These are phyloP conservation scores for Abrostola tripartita DNA, from an alignment of 2,888 invertebrate species.

Conservation along the genomic window DNA sequence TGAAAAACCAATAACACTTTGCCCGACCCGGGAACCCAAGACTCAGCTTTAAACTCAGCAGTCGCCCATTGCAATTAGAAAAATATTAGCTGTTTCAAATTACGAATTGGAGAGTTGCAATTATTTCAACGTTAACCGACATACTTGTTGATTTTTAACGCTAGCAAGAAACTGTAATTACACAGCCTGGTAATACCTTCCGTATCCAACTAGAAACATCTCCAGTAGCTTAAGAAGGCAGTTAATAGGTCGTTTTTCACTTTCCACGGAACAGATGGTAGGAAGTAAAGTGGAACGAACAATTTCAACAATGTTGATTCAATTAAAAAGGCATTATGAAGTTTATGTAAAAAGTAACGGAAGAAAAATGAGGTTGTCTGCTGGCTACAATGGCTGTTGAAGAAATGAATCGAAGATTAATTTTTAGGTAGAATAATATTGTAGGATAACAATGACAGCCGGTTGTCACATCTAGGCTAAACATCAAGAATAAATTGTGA, in stretches of 20 bases:
- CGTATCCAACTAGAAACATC: background rate
- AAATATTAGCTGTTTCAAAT: too few species aligned
- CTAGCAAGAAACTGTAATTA: background rate
- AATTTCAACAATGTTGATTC: conserved; percentile 35
- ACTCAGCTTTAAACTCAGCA: too few species aligned
- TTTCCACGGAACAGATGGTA: background rate
- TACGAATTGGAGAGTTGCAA: too few species aligned
- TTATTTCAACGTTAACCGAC: background rate
- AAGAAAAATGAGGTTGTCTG: background rate
- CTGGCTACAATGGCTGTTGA: conserved; percentile 10
- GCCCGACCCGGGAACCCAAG: too few species aligned
- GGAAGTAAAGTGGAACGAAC: conserved; percentile 23
- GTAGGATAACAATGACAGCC: too few species aligned
- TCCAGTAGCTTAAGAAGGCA: conserved; percentile 1
- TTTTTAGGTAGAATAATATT: background rate
- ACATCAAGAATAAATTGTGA: too few species aligned
- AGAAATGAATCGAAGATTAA: too few species aligned
- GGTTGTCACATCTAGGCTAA: too few species aligned
- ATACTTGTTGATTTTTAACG: background rate
- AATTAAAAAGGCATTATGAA: conserved; percentile 48
- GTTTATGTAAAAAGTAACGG: conserved; percentile 19
- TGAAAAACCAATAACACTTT: too few species aligned
- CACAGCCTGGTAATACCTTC: background rate
- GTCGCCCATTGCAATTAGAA: too few species aligned
- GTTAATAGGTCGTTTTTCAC: conserved; percentile 16